Evolutionary conservation across 2,888 invertebrate species (phyloP).

Genomic region (Folsomia manolachei): DNA sequence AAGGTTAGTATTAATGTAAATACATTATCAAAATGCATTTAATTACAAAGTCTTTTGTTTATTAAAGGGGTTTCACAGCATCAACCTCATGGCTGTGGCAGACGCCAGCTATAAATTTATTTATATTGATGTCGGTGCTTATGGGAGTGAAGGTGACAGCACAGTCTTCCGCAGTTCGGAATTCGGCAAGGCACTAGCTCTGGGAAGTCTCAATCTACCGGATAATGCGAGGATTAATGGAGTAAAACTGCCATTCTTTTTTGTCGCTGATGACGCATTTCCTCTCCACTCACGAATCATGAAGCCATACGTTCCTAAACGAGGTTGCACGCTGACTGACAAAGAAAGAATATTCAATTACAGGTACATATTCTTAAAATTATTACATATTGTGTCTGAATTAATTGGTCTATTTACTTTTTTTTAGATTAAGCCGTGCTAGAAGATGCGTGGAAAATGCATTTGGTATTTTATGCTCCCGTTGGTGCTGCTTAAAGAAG

Average conservation of each 20-base stretch:
- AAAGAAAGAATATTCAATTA: background rate
- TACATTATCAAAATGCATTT: background rate
- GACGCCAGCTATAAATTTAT: slow-evolving; percentile 47
- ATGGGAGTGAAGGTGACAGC: slow-evolving; percentile 44
- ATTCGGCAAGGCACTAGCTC: slow-evolving; percentile 11
- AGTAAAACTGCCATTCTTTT: slow-evolving; percentile 37
- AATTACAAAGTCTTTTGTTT: slow-evolving; percentile 6
- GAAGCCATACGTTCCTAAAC: slow-evolving; percentile 27
- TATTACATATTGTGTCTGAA: too few species aligned
- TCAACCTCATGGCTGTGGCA: slow-evolving; percentile 18
- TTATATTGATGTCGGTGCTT: slow-evolving; percentile 47
- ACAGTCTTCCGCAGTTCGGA: slow-evolving; percentile 25
- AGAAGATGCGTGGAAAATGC: too few species aligned
- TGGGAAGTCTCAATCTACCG: slow-evolving; percentile 8
- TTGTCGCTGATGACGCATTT: slow-evolving; percentile 50
- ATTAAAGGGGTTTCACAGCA: background rate
- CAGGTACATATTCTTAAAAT: background rate
- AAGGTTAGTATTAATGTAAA: too few species aligned
- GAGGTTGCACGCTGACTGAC: background rate
- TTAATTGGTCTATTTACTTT: too few species aligned
- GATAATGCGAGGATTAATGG: slow-evolving; percentile 19
- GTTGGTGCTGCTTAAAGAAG: too few species aligned
- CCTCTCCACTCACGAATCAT: slow-evolving; percentile 41
- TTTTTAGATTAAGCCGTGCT: too few species aligned
- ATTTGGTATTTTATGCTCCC: too few species aligned